Evolutionary conservation across 1,140 invertebrate species (phyloP), one percentile per base, ranked within the genome.

Genomic region (Rhyacophila brunnea): DNA sequence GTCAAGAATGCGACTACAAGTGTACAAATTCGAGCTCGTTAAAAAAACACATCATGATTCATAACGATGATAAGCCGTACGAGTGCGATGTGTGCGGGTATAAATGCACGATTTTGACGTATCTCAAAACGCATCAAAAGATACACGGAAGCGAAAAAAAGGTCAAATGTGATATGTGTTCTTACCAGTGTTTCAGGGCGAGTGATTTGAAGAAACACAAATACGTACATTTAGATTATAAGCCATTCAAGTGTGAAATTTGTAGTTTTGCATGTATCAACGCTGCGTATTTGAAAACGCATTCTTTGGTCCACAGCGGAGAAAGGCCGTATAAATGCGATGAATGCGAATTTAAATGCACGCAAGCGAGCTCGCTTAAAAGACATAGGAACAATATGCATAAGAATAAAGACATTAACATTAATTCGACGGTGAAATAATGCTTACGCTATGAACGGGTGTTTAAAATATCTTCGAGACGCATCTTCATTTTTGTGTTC

Each of bases 1-100:
- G 53, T 23, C 32, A 47, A 6, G 23, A 56, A 32, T 56, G 53
- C 9, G 43, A 32, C 0, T 56, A 56, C 45, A 56, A 32, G 10
- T 56, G 53, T 15, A 18, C 34, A 5, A 15, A 36, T 0, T 28
- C 36, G 0, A 38, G 28, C 44, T 38, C 38, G 2, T 20, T 56
- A 9, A 40, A 36, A 15, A 47, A 46, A 13, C 53, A 56, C 23
- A 15, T 44, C 14, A 23, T 53, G 51, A 19, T 45, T 0, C 52
- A 55, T 18, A 42, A 28, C 1, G 46, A 49, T 2, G 9, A 34
- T 18, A 57, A 57, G 40, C 55, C 55, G 9, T 49, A 47, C 32
- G n/a, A 20, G 2, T 56, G 53, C 19, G 23, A 43, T 4, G 6
- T 20, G 6, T 47, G 53, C 34, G 34, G 28, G n/a, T 56, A 36